A percentile compares a stretch with the other conserved stretches of the same genome.
Conservation (phyloP, 2,113 vertebrate species). For the Sorex araneus region DNA sequence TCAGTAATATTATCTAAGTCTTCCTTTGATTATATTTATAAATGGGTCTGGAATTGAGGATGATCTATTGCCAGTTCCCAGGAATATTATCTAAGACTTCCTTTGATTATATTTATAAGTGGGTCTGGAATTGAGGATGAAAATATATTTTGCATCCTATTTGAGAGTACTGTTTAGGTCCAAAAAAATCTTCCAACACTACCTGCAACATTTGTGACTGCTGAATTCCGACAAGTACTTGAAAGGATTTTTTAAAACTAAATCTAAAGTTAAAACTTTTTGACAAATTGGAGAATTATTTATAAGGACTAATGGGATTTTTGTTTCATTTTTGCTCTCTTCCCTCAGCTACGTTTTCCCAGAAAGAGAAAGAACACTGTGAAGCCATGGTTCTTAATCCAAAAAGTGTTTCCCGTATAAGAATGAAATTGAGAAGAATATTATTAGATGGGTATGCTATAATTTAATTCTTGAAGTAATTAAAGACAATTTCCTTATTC, state of each 20-base stretch:
- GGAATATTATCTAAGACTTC: background rate
- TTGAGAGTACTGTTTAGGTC: background rate
- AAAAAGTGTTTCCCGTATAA: background rate
- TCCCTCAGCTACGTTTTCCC: background rate
- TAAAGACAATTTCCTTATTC: background rate
- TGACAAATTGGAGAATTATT: background rate
- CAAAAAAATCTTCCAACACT: background rate
- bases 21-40: background rate
- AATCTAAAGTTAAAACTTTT: background rate
- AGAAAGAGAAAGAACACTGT: background rate
- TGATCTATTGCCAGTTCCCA: background rate
- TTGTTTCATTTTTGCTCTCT: background rate
- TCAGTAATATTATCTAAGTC: background rate
- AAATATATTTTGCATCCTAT: background rate
- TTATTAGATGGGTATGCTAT: background rate
- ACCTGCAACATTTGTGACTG: background rate
- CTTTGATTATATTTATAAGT: background rate
- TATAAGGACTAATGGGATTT: background rate
- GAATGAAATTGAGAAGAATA: background rate
- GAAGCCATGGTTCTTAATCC: background rate
- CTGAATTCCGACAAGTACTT: background rate
- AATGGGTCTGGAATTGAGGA: background rate
- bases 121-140: background rate
- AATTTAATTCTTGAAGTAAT: background rate
- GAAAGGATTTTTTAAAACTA: background rate